Conservation (phyloP, 1,140 invertebrate species). For the Diploscapter pachys region DNA sequence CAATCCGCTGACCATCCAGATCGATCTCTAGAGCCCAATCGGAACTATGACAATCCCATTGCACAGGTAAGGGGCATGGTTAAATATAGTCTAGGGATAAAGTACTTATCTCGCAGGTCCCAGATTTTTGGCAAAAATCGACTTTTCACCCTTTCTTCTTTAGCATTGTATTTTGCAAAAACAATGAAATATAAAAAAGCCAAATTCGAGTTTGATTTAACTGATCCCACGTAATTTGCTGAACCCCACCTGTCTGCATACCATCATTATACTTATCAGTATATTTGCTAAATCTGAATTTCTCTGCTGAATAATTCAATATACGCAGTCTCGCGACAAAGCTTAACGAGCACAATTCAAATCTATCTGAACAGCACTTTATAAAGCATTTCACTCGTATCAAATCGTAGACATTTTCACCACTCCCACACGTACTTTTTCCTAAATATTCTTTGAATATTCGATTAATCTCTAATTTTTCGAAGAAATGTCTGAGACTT, state of each 20-base stretch:
- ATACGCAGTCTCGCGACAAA: no score
- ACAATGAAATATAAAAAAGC: not conserved
- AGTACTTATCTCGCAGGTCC: not conserved
- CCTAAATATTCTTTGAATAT: no score
- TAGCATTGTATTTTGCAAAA: not conserved
- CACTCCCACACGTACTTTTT: no score
- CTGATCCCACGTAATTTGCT: not conserved
- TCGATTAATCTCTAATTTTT: not conserved
- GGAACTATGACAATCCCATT: constrained; percentile 11
- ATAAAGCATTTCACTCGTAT: no score
- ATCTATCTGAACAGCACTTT: no score
- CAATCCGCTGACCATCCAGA: constrained; percentile 8
- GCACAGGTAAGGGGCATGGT: constrained; percentile 9
- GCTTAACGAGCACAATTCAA: no score
- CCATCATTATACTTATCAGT: no score
- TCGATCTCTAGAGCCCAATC: not conserved
- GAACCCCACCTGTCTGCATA: not conserved
- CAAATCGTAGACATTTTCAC: no score
- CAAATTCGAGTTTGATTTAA: not conserved
- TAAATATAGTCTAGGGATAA: not conserved
- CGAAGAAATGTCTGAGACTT: not conserved
- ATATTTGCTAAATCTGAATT: no score
- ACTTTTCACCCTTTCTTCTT: not conserved
- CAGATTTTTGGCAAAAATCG: not conserved
- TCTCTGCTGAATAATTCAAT: no score